phyloP scores from a whole-genome alignment of 2,888 invertebrate species.

The Acleris holmiana region DNA sequence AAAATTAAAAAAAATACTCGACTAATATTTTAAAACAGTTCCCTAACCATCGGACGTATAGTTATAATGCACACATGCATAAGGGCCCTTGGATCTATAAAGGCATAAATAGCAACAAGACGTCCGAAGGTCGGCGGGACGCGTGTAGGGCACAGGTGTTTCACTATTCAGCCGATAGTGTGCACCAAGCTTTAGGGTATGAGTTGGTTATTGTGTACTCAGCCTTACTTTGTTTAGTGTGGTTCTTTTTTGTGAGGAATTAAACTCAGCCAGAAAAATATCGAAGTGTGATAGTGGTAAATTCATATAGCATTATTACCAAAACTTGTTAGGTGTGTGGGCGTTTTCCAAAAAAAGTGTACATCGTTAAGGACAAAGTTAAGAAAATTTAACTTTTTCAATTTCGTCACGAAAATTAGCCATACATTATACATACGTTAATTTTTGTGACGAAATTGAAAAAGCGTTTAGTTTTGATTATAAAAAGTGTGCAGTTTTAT shows the following conservation, averaged over 20 bases:
- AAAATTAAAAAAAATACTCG: not conserved
- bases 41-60: not conserved
- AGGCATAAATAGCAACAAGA: conserved; percentile 16
- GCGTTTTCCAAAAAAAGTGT: too few relatives aligned
- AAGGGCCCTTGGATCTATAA: conserved; percentile 8
- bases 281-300: too few relatives aligned
- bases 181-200: not conserved
- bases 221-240: not conserved
- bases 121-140: conserved; percentile 24
- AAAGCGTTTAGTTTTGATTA: too few relatives aligned
- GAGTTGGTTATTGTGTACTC: not conserved
- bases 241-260: not conserved
- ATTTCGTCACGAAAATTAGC: too few relatives aligned
- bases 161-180: conserved; percentile 12
- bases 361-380: too few relatives aligned
- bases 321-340: too few relatives aligned
- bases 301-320: too few relatives aligned
- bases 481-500: too few relatives aligned
- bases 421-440: too few relatives aligned
- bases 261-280: not conserved
- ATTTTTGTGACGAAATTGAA: too few relatives aligned
- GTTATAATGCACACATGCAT: conserved; percentile 18
- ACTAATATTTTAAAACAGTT: conserved; percentile 1
- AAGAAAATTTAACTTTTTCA: too few relatives aligned
- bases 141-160: conserved; percentile 29